Base-by-base conservation (phyloP, 2,113 vertebrate genomes). In the Percopsis transmontana region DNA sequence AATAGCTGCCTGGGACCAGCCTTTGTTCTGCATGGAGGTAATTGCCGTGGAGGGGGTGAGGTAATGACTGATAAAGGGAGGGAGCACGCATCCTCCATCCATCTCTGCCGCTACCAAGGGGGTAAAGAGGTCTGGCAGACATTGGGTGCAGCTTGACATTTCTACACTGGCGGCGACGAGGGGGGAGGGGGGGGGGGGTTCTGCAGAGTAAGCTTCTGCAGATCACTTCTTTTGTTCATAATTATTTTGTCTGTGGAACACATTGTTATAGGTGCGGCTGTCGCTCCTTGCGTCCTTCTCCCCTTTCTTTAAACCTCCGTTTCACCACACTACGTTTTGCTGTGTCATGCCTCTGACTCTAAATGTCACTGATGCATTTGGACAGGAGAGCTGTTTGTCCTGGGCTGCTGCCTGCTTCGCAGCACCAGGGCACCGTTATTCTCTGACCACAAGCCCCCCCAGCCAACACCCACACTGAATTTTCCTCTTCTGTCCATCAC, bases 21-120 rank as follows among this genome's bases (percentile, higher is more conserved):
- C 76, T 88, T 79, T 85, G 67, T 81, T 74, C 64, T 62, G 62
- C 50, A 72, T 48, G 54, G 77, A 81, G 68, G 77, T 81, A 81
- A 84, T 85, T 81, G 73, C 56, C 48, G 65, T 62, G 42, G 21
- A 61, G 63, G 61, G 73, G 54, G 81, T 84, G 78, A 83, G 76
- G 70, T 80, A 84, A 83, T 84, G 76, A 87, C 76, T 62, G 70
- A 82, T 74, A 62, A 54, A 67, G 70, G 56, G 55, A 67, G 82
- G 54, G 47, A 45, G 62, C 48, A 66, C 51, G 74, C 74, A 67
- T 67, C 58, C 15, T 19, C 72, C 80, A 72, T 81, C 76, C 61
- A 41, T 77, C 80, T 60, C 44, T 48, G n/a, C 56, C 44, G 61
- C 23, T 60, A 45, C 80, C 48, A 50, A 61, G 21, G 53, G 41